These are phyloP conservation scores for Coranthus polyacanthus DNA, from an alignment of 2,797 vertebrate species.

Conservation along the genomic window DNA sequence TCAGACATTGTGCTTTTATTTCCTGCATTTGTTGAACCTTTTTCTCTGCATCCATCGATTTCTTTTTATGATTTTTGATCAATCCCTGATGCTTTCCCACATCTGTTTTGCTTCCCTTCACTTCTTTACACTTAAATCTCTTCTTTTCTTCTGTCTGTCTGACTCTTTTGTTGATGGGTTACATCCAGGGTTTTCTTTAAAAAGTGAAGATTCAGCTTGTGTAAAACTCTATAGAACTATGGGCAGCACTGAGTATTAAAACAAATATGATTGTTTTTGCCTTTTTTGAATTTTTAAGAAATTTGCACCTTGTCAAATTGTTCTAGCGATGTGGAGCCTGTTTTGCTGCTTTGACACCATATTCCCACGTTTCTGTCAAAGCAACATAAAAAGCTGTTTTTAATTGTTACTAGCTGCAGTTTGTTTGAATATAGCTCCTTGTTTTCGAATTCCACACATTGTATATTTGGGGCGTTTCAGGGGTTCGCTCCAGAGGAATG, in stretches of 20 bases:
- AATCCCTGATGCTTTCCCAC: conserved; percentile 2
- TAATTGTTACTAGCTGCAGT: background rate
- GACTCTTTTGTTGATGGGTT: background rate
- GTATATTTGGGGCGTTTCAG: conserved; percentile 76
- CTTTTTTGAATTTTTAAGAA: too few relatives aligned
- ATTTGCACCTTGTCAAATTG: too few relatives aligned
- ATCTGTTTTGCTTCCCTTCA: conserved; percentile 1
- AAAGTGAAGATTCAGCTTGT: conserved; percentile 3
- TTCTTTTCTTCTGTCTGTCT: conserved; percentile 2
- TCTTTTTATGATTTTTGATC: conserved; percentile 17
- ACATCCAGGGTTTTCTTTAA: background rate
- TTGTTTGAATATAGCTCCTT: too few relatives aligned
- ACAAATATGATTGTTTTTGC: too few relatives aligned
- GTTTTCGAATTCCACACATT: background rate
- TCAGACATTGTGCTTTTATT: conserved; percentile 33
- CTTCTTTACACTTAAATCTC: conserved; percentile 1
- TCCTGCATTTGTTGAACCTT: conserved; percentile 23
- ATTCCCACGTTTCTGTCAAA: background rate
- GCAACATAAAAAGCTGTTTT: background rate
- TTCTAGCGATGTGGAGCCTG: too few relatives aligned
- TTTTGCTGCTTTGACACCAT: background rate
- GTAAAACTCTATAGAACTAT: too few relatives aligned
- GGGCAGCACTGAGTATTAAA: too few relatives aligned
- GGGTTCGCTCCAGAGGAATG: conserved; percentile 90
- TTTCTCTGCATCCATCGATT: conserved; percentile 17